Evolutionary conservation across 2,113 vertebrate genomes (phyloP).

Genomic region (Maccullochella peelii): DNA sequence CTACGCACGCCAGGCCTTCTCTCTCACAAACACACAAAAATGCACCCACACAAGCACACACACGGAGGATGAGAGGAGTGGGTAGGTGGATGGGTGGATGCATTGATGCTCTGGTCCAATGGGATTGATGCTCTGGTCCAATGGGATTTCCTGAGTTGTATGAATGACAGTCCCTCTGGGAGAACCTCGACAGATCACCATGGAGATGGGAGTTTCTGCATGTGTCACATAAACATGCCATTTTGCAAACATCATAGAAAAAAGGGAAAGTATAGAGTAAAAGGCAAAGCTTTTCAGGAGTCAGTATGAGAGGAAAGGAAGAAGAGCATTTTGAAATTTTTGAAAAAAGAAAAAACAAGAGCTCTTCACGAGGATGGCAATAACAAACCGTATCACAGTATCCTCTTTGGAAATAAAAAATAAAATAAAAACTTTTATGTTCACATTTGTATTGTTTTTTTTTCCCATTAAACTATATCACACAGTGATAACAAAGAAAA

Average conservation of each 20-base stretch:
- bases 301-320: conserved; percentile 51
- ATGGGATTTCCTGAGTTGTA: conserved; percentile 83
- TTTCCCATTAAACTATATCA: conserved; percentile 84
- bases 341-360: conserved; percentile 7
- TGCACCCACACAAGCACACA: conserved; percentile 14
- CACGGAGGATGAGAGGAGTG: conserved; percentile 9
- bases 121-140: conserved; percentile 64
- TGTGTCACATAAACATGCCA: conserved; percentile 61
- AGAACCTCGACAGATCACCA: conserved; percentile 50
- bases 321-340: conserved; percentile 30
- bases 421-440: conserved; percentile 51
- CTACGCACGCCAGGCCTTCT: conserved; percentile 22
- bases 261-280: conserved; percentile 50
- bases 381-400: conserved; percentile 80
- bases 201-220: conserved; percentile 55
- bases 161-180: conserved; percentile 79
- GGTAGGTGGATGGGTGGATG: conserved; percentile 49
- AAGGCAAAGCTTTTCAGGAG: conserved; percentile 67
- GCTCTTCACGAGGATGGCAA: conserved; percentile 63
- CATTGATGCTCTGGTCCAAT: conserved; percentile 64
- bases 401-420: conserved; percentile 76
- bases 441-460: conserved; percentile 74
- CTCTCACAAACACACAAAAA: conserved; percentile 15
- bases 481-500: conserved; percentile 85
- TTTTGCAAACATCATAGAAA: conserved; percentile 65